A percentile compares a stretch with the other conserved stretches of the same genome.
These are phyloP conservation scores for Melieria omissa DNA, from an alignment of 2,888 invertebrate genomes.

Conservation along the genomic window DNA sequence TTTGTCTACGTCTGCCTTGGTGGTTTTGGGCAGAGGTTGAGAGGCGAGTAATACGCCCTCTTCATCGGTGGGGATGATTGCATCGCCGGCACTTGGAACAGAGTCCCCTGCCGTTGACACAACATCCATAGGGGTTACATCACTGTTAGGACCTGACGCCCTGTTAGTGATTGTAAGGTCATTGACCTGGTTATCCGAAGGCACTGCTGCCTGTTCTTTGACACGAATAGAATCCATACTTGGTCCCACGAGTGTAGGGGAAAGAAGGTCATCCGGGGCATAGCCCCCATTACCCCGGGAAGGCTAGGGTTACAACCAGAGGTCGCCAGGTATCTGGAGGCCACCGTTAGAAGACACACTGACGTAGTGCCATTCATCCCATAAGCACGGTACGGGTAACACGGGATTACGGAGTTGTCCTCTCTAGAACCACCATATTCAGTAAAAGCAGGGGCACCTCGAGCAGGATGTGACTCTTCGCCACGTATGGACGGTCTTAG, in stretches of 20 bases:
- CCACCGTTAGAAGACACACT: conserved; percentile 31
- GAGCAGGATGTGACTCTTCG: conserved; percentile 26
- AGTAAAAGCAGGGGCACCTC: conserved; percentile 29
- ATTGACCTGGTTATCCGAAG: no score
- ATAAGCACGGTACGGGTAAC: neutral
- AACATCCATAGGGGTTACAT: no score
- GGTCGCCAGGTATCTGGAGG: conserved; percentile 31
- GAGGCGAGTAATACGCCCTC: no score
- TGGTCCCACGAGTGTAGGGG: conserved; percentile 35
- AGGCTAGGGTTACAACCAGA: conserved; percentile 22
- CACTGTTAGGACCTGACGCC: no score
- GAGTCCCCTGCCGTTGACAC: no score
- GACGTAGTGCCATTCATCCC: conserved; percentile 33
- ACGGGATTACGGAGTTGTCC: conserved; percentile 27
- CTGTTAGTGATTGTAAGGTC: no score
- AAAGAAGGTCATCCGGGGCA: conserved; percentile 27
- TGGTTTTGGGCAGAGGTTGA: no score
- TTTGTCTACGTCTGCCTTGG: no score
- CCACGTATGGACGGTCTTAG: conserved; percentile 32
- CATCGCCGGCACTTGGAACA: no score
- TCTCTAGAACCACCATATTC: no score
- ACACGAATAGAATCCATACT: neutral
- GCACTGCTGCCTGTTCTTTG: no score
- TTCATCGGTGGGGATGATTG: no score
- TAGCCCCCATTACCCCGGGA: conserved; percentile 25